Conservation (phyloP, 2,888 invertebrate genomes). For the Diarsia mendica region DNA sequence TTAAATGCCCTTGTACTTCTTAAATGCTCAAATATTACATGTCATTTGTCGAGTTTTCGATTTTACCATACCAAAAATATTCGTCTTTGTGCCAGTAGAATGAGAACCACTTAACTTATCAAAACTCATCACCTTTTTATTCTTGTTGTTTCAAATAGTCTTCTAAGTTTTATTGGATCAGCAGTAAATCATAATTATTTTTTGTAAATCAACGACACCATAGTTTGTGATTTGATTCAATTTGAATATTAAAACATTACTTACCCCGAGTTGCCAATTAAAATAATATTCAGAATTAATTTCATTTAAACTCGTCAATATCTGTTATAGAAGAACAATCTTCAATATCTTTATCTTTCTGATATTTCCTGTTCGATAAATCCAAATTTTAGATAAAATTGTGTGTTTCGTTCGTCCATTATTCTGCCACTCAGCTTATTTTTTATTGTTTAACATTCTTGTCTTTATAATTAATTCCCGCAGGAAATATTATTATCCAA, state of each 20-base stretch:
- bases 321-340: background rate
- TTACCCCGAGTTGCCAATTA: slow-evolving; percentile 11
- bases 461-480: background rate
- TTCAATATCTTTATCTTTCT: background rate
- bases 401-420: background rate
- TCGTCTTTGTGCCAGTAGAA: background rate
- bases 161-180: background rate
- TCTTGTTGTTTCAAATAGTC: background rate
- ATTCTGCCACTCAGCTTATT: background rate
- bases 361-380: slow-evolving; percentile 17
- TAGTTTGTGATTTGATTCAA: background rate
- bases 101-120: background rate
- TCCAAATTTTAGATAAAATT: background rate
- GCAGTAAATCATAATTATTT: background rate
- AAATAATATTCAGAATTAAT: background rate
- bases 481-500: background rate
- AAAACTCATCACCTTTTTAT: background rate
- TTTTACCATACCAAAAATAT: background rate
- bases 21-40: background rate
- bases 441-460: background rate
- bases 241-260: background rate
- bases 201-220: background rate
- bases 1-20: slow-evolving; percentile 6
- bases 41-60: background rate
- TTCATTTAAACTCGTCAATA: slow-evolving; percentile 12